These are phyloP conservation scores for Parnassius orleans DNA, from an alignment of 2,888 invertebrate genomes.

Conservation along the genomic window DNA sequence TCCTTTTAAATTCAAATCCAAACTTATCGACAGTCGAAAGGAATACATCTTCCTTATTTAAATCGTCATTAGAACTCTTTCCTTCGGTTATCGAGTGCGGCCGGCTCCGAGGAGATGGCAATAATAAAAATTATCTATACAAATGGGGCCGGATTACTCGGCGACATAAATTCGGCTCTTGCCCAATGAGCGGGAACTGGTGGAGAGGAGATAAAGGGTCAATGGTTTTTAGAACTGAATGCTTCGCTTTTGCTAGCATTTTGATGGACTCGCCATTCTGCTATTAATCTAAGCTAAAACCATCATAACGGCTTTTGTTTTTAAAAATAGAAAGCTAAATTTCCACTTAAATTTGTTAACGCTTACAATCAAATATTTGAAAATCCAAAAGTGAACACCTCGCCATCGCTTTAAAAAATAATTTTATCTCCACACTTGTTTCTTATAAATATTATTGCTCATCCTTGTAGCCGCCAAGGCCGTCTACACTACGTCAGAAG, in stretches of 20 bases:
- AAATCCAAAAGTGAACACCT: too few relatives aligned
- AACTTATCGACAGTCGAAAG: conserved; percentile 72
- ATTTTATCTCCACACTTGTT: too few relatives aligned
- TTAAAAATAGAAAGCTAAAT: conserved; percentile 13
- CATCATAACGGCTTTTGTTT: conserved; percentile 17
- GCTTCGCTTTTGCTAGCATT: conserved; percentile 54
- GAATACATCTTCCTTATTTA: conserved; percentile 80
- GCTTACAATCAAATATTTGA: background rate
- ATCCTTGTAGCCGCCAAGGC: too few relatives aligned
- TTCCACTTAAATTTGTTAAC: background rate
- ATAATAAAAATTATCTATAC: conserved; percentile 82
- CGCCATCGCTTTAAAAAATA: too few relatives aligned
- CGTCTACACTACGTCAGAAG: too few relatives aligned
- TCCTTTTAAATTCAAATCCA: conserved; percentile 64
- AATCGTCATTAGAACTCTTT: conserved; percentile 81
- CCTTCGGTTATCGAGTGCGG: conserved; percentile 73
- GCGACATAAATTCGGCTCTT: conserved; percentile 79
- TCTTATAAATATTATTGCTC: too few relatives aligned
- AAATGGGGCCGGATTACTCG: conserved; percentile 79
- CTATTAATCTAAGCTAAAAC: conserved; percentile 24
- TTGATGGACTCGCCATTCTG: conserved; percentile 35
- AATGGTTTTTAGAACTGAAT: conserved; percentile 69
- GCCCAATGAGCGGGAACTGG: conserved; percentile 72
- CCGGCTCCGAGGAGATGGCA: conserved; percentile 76
- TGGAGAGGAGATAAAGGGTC: conserved; percentile 73